Evolutionary conservation across 1,140 invertebrate species (phyloP).

Genomic region (Anoplophora glabripennis): DNA sequence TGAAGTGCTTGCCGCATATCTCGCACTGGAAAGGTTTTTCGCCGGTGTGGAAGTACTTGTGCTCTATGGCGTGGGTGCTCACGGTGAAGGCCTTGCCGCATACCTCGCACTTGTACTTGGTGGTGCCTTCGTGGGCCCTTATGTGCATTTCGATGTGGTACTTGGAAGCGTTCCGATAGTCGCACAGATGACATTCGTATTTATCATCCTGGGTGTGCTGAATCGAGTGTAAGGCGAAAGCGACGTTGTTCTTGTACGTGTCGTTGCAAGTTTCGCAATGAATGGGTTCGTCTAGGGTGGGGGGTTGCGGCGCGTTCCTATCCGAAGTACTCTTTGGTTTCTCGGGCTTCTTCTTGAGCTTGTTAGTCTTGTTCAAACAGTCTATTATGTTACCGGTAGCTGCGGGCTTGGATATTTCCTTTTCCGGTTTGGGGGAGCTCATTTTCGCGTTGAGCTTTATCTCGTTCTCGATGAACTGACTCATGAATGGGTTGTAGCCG

Average conservation of each 20-base stretch:
- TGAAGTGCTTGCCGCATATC: conserved; percentile 56
- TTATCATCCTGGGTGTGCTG: conserved; percentile 43
- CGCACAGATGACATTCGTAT: conserved; percentile 47
- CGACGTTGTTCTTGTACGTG: conserved; percentile 35
- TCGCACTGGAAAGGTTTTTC: conserved; percentile 62
- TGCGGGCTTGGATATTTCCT: not conserved
- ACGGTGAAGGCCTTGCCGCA: conserved; percentile 53
- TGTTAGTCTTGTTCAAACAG: conserved; percentile 17
- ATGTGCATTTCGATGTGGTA: conserved; percentile 47
- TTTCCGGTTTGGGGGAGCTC: not conserved
- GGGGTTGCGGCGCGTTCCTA: conserved; percentile 52
- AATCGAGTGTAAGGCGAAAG: conserved; percentile 34
- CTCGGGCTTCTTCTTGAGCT: conserved; percentile 16
- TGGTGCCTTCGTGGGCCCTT: conserved; percentile 45
- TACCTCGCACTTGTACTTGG: conserved; percentile 52
- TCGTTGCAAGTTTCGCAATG: conserved; percentile 38
- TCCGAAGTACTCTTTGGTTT: conserved; percentile 7
- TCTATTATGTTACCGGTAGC: conserved; percentile 11
- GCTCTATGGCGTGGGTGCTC: conserved; percentile 48
- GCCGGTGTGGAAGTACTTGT: conserved; percentile 54
- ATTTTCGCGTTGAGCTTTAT: conserved; percentile 5
- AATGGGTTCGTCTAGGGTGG: conserved; percentile 45
- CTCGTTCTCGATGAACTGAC: conserved; percentile 17
- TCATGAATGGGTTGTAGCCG: conserved; percentile 1
- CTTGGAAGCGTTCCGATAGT: conserved; percentile 47